Conservation (phyloP, 2,113 vertebrate genomes). For the Cyprinus carpio region DNA sequence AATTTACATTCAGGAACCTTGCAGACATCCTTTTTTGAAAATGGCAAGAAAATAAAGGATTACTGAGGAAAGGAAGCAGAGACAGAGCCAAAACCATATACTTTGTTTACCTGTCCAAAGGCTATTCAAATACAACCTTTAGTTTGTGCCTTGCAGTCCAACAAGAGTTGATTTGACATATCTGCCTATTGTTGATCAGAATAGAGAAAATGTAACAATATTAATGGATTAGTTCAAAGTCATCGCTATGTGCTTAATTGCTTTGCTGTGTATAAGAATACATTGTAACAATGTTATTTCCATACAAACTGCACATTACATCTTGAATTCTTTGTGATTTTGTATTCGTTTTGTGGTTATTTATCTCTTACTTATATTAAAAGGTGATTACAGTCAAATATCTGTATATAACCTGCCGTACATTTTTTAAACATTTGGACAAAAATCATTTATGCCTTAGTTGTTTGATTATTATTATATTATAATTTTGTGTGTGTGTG, state of each 20-base stretch:
- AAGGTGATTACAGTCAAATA: too few species aligned
- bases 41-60: conserved; percentile 64
- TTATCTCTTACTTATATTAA: too few species aligned
- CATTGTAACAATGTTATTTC: too few species aligned
- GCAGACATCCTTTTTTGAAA: conserved; percentile 70
- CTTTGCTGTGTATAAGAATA: not conserved
- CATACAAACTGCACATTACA: not conserved
- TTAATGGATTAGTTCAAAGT: not conserved
- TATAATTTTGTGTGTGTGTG: too few species aligned
- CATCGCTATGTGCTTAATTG: not conserved
- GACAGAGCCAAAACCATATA: conserved; percentile 61
- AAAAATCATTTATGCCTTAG: too few species aligned
- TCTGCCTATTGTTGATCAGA: not conserved
- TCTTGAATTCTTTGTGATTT: too few species aligned
- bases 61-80: conserved; percentile 70
- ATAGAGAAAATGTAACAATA: not conserved
- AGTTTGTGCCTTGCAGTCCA: conserved; percentile 53
- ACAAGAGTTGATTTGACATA: not conserved
- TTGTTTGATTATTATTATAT: too few species aligned
- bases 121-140: conserved; percentile 70
- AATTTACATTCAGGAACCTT: conserved; percentile 76
- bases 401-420: too few species aligned
- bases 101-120: conserved; percentile 69
- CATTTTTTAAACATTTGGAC: too few species aligned
- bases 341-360: too few species aligned